A percentile compares a stretch with the other conserved stretches of the same genome.
Evolutionary conservation across 2,113 vertebrate species (phyloP).

Genomic region (Neogobius melanostomus): DNA sequence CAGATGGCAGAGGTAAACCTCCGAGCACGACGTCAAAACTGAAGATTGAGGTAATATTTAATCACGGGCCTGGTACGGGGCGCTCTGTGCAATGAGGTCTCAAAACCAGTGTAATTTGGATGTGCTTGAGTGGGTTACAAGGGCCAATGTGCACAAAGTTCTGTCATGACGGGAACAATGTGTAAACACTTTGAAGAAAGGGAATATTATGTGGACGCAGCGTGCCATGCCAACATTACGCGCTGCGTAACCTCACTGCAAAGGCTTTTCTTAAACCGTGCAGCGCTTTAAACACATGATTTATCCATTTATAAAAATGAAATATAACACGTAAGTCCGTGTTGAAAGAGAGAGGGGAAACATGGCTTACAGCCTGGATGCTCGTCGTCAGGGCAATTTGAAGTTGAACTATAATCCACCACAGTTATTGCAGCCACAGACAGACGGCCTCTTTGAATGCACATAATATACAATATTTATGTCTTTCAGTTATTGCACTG

Average conservation of each 20-base stretch:
- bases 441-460: not conserved
- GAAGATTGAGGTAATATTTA: not conserved
- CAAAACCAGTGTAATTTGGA: conserved; percentile 31
- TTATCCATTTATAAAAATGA: too few relatives aligned
- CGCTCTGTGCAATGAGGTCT: conserved; percentile 40
- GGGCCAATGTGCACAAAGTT: conserved; percentile 39
- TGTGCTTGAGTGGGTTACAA: conserved; percentile 37
- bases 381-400: conserved; percentile 23
- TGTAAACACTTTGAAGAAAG: conserved; percentile 25
- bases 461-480: not conserved
- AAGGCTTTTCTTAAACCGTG: too few relatives aligned
- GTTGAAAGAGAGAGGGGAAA: too few relatives aligned
- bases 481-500: not conserved
- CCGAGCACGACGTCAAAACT: not conserved
- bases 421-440: not conserved
- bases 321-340: too few relatives aligned
- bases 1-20: conserved; percentile 16
- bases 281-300: too few relatives aligned
- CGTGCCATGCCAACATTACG: too few relatives aligned
- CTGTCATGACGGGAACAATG: conserved; percentile 23
- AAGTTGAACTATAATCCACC: conserved; percentile 53
- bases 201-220: not conserved
- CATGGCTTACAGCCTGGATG: conserved; percentile 2
- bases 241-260: too few relatives aligned
- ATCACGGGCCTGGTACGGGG: not conserved